These are phyloP conservation scores for Malurus alboscapulatus DNA, from an alignment of 2,113 vertebrate genomes.

Conservation along the genomic window DNA sequence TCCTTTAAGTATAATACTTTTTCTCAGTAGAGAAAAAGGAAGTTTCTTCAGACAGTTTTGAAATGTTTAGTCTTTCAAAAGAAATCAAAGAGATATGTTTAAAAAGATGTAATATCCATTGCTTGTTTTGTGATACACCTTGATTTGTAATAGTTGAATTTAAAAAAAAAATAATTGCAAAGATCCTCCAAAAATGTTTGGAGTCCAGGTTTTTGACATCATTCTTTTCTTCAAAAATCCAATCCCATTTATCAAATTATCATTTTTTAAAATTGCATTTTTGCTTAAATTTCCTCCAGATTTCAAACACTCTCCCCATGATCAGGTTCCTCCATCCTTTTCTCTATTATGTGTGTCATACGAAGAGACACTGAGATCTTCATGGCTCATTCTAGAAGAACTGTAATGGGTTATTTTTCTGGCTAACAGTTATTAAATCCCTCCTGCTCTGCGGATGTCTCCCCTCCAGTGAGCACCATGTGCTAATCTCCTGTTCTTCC, in stretches of 20 bases:
- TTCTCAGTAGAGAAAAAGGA: background rate
- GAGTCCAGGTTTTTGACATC: background rate
- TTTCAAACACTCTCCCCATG: background rate
- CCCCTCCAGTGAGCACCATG: slow-evolving; percentile 22
- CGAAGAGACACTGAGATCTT: background rate
- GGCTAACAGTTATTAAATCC: background rate
- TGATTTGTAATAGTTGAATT: background rate
- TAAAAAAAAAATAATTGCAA: background rate
- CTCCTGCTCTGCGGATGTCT: background rate
- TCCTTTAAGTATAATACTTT: background rate
- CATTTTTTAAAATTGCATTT: background rate
- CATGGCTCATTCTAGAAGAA: background rate
- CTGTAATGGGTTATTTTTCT: background rate
- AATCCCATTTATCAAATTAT: background rate
- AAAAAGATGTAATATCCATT: background rate
- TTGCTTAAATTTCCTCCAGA: background rate
- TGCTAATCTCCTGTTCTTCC: slow-evolving; percentile 53
- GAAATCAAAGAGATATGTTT: background rate
- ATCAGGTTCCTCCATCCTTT: background rate
- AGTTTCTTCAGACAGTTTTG: background rate
- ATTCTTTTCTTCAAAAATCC: background rate
- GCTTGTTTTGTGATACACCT: background rate
- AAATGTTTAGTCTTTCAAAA: background rate
- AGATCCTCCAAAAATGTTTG: background rate
- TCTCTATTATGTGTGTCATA: background rate